Base-by-base conservation (phyloP, 2,888 invertebrate species). In the Hololepta plana region DNA sequence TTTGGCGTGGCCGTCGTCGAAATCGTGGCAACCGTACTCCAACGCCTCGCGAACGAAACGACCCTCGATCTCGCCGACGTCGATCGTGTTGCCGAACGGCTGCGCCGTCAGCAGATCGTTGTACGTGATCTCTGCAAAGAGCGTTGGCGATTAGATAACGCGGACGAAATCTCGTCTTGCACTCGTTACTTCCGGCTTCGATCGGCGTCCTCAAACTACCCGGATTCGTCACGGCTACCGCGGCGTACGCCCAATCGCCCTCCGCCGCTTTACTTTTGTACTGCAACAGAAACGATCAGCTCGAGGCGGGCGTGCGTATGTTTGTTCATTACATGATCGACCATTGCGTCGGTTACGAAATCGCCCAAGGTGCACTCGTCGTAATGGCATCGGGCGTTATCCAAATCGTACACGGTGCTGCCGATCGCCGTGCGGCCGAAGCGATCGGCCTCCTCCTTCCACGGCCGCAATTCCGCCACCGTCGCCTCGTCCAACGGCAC, bases 71-170 rank as follows among this genome's bases (percentile, higher is more conserved):
- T 74, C 72, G 29, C 74, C 67, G 8, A 72, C 58, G 40, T 79
- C 72, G 32, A 81, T 58, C 23, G 62, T 65, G 51, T 84, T 82
- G 43, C 70, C 69, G 44, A 85, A 87, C 1, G 87, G 87, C 32
- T 72, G 60, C 12, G 72, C 64, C 38, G 68, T 66, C 6, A 77
- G 51, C 5, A 84, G 42, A 29, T 72, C 71, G 25, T 69, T 71
- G 21, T 71, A 72, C 2, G 76, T 79, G 7, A 77, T 64, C 6
- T 71, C 80, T 77, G 46, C 8, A 57, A 56, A 19, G 25, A 24
- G n/a, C n/a, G n/a, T n/a, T n/a, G n/a, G n/a, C n/a, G n/a, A n/a
- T n/a, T n/a, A n/a, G n/a, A n/a, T n/a, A n/a, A n/a, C n/a, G n/a
- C n/a, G n/a, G n/a, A n/a, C n/a, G n/a, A n/a, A n/a, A n/a, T n/a